Base-by-base conservation (phyloP, 2,888 invertebrate species). In the Melanotus villosus region DNA sequence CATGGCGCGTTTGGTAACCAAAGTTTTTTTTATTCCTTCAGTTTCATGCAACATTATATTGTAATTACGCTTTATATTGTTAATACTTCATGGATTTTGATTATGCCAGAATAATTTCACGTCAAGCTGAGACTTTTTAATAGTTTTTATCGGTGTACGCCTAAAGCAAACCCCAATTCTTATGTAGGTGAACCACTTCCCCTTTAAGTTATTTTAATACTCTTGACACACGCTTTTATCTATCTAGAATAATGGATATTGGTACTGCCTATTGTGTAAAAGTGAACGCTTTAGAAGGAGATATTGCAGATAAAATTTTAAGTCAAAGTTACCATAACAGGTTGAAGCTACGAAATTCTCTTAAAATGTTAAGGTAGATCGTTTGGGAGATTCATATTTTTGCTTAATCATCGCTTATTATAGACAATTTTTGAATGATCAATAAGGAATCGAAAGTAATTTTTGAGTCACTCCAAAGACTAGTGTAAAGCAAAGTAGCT, bases 21-120 rank as follows among this genome's bases (percentile, higher is more conserved):
- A 71, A 70, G 32, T 78, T 76, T 77, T n/a, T 75, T 76, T 75
- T 68, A 73, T 73, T 71, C 71, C 66, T 65, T 66, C 65, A 77
- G 73, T 80, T 80, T 80, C 80, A 80, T 80, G 80, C 78, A 79
- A 77, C 78, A 79, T 81, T 81, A 80, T 80, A 76, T 77, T 76
- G 79, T 79, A 80, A 81, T 81, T 80, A 81, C 73, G 74, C 74
- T 73, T 74, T 72, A 77, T 76, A 80, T 80, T 80, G 80, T 80
- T 80, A 78, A 79, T 77, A 76, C 78, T 80, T 79, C 80, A 80
- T 80, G 79, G 79, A 77, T 77, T 78, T 77, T 75, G 78, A 79
- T 78, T 76, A 77, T 77, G 74, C 76, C 75, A 76, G 77, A 77
- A 78, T 77, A 79, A 80, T 80, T 80, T 80, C 79, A 80, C 80